phyloP scores from a whole-genome alignment of 1,140 invertebrate species.

The Coenobita brevimanus region DNA sequence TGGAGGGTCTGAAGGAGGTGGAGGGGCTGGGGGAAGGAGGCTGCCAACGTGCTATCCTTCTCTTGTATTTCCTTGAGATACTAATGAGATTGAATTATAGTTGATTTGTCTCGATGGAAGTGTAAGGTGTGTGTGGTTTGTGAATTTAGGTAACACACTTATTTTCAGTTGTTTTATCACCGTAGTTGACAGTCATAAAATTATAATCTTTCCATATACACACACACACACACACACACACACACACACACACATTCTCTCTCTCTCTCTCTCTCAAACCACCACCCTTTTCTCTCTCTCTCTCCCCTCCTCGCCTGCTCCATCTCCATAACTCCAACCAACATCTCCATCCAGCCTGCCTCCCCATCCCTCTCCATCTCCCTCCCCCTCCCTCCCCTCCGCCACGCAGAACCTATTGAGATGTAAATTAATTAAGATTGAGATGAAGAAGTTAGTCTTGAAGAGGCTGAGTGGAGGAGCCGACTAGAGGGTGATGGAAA shows the following conservation, averaged over 20 bases:
- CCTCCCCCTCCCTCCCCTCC: neutral
- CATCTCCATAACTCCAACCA: conserved; percentile 39
- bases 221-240: too few species aligned
- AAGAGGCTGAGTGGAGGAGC: conserved; percentile 7
- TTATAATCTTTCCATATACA: too few species aligned
- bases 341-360: conserved; percentile 23
- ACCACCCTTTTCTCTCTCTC: too few species aligned
- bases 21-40: too few species aligned
- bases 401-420: conserved; percentile 18
- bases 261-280: too few species aligned
- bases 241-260: too few species aligned
- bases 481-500: conserved; percentile 34
- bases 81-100: too few species aligned
- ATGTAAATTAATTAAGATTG: conserved; percentile 57
- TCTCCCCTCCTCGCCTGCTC: neutral
- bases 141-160: neutral
- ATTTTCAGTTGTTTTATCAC: too few species aligned
- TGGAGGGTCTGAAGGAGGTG: neutral
- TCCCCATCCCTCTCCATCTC: conserved; percentile 22
- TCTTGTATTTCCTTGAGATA: neutral
- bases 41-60: neutral
- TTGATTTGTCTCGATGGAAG: too few species aligned
- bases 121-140: neutral
- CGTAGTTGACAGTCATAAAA: neutral
- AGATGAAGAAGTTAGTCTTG: conserved; percentile 15